phyloP scores from a whole-genome alignment of 2,113 vertebrate genomes.

The Bubo scandiacus region DNA sequence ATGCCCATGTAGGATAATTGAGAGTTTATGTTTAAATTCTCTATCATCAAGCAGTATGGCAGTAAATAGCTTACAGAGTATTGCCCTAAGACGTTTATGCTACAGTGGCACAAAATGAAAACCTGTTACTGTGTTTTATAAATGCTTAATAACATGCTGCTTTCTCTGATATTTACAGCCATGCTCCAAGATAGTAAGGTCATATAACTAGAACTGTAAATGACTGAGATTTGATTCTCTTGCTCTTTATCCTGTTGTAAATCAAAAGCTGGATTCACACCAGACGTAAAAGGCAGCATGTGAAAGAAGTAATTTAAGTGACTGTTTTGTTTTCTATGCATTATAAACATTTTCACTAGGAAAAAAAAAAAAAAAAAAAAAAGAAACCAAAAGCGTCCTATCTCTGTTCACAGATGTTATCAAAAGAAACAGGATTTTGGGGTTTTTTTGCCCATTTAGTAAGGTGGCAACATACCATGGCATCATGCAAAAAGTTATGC shows the following conservation, averaged over 20 bases:
- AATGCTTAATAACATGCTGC: not conserved
- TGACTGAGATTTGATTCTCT: not conserved
- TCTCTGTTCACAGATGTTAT: not conserved
- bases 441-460: not conserved
- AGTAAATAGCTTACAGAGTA: not conserved
- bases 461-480: not conserved
- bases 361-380: not conserved
- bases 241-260: not conserved
- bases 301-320: not conserved
- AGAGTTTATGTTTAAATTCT: not conserved
- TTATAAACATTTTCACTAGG: not conserved
- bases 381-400: not conserved
- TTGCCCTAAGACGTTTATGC: not conserved
- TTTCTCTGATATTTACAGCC: not conserved
- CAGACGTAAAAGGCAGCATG: not conserved
- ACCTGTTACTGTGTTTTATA: not conserved
- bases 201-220: not conserved
- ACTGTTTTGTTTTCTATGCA: not conserved
- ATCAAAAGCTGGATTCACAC: not conserved
- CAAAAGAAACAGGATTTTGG: not conserved
- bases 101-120: not conserved
- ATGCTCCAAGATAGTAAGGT: not conserved
- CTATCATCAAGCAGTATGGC: not conserved
- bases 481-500: not conserved
- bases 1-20: not conserved